phyloP scores from a whole-genome alignment of 2,888 invertebrate species.

The Apotomis betuletana region DNA sequence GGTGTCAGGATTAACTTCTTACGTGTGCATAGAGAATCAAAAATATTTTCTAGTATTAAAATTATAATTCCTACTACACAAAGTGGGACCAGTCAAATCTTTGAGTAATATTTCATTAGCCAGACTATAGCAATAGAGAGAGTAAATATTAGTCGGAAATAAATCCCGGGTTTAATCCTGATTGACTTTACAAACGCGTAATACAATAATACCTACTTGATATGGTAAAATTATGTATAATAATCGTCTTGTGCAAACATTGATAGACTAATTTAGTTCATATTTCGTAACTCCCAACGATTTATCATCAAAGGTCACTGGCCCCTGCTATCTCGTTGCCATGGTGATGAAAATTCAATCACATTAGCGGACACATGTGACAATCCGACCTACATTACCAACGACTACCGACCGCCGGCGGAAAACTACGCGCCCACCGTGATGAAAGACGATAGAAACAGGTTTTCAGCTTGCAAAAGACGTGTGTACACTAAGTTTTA shows the following conservation, averaged over 20 bases:
- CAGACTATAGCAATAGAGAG: too few relatives aligned
- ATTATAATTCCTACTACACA: too few relatives aligned
- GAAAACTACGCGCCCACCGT: slow-evolving; percentile 36
- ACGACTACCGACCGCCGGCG: slow-evolving; percentile 25
- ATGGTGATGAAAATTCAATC: slow-evolving; percentile 34
- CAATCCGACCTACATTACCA: slow-evolving; percentile 37
- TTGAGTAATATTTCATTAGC: too few relatives aligned
- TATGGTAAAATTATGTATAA: not conserved
- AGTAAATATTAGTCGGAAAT: not conserved
- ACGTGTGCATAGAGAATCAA: too few relatives aligned
- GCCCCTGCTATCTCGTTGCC: slow-evolving; percentile 16
- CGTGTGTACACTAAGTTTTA: slow-evolving; percentile 39
- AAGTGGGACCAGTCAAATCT: too few relatives aligned
- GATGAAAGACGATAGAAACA: slow-evolving; percentile 40
- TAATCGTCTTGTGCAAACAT: slow-evolving; percentile 9
- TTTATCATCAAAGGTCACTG: slow-evolving; percentile 27
- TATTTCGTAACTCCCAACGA: slow-evolving; percentile 8
- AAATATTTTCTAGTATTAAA: too few relatives aligned
- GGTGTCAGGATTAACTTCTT: too few relatives aligned
- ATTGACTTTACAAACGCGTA: not conserved
- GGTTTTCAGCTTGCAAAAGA: slow-evolving; percentile 49
- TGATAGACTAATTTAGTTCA: slow-evolving; percentile 12
- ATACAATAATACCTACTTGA: not conserved
- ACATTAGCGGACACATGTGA: slow-evolving; percentile 28
- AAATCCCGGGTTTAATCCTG: not conserved